phyloP scores from a whole-genome alignment of 1,140 invertebrate genomes.

The Battus philenor region DNA sequence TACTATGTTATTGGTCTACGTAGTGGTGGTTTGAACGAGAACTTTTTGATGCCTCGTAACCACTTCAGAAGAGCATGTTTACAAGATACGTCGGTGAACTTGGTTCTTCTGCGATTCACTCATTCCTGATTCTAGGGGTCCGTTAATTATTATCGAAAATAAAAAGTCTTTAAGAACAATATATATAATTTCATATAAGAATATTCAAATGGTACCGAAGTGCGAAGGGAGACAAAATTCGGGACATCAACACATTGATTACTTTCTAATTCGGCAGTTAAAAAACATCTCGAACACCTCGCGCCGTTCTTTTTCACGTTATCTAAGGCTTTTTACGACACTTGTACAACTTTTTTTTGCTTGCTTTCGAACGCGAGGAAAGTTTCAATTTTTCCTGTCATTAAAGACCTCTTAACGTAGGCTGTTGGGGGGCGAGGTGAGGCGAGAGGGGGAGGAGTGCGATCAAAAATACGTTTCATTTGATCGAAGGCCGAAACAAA shows the following conservation, averaged over 20 bases:
- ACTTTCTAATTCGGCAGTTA: constrained; percentile 15
- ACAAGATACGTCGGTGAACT: too few species aligned
- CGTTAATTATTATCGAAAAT: too few species aligned
- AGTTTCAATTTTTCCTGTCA: constrained; percentile 60
- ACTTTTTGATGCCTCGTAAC: too few species aligned
- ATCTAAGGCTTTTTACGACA: constrained; percentile 52
- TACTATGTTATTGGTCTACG: too few species aligned
- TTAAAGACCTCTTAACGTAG: constrained; percentile 50
- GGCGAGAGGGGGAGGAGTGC: constrained; percentile 25
- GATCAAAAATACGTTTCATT: constrained; percentile 41
- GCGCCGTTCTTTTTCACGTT: constrained; percentile 37
- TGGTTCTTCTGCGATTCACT: too few species aligned
- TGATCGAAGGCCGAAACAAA: constrained; percentile 25
- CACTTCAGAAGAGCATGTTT: too few species aligned
- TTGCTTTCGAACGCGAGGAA: constrained; percentile 34
- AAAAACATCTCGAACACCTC: constrained; percentile 22
- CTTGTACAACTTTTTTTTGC: constrained; percentile 44
- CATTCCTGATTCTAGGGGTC: too few species aligned
- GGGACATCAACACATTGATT: constrained; percentile 5
- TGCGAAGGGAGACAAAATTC: too few species aligned
- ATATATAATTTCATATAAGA: too few species aligned
- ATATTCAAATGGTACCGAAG: too few species aligned
- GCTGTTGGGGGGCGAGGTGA: constrained; percentile 26
- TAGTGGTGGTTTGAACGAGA: too few species aligned
- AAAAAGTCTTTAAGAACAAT: too few species aligned